A percentile compares a stretch with the other conserved stretches of the same genome.
phyloP scores from a whole-genome alignment of 2,113 vertebrate genomes.

The Syrrhaptes paradoxus region DNA sequence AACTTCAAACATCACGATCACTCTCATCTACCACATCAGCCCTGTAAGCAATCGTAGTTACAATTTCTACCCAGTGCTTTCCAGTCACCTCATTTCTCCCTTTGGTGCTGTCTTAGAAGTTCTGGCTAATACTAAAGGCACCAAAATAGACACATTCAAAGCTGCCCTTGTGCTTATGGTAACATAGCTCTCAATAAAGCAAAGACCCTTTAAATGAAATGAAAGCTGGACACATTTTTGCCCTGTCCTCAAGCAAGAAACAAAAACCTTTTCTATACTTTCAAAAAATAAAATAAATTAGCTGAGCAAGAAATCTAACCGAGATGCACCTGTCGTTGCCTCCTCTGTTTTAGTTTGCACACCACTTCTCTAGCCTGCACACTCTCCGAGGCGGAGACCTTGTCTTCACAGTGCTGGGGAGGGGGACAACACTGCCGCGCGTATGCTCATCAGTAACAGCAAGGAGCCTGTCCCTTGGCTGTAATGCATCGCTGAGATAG shows the following conservation, averaged over 20 bases:
- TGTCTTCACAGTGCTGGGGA: not conserved
- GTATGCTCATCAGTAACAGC: not conserved
- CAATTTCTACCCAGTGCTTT: not conserved
- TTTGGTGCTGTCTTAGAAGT: not conserved
- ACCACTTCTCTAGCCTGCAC: not conserved
- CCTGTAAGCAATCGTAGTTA: not conserved
- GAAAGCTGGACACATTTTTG: not conserved
- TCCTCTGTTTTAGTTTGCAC: not conserved
- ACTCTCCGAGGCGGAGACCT: not conserved
- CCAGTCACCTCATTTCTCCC: slow-evolving; percentile 25
- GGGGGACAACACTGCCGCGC: not conserved
- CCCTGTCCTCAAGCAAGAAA: not conserved
- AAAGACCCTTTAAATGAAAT: not conserved
- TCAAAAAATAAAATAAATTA: not conserved
- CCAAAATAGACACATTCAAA: not conserved
- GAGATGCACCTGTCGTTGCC: not conserved
- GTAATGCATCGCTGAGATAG: not conserved
- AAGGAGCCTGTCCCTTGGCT: not conserved
- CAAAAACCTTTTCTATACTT: not conserved
- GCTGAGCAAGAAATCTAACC: not conserved
- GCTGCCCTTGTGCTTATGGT: not conserved
- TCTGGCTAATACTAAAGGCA: not conserved
- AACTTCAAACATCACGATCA: slow-evolving; percentile 2
- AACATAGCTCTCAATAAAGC: not conserved
- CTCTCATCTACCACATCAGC: not conserved